A percentile compares a stretch with the other conserved stretches of the same genome.
Conservation (phyloP, 2,113 vertebrate genomes). For the Rutilus rutilus region DNA sequence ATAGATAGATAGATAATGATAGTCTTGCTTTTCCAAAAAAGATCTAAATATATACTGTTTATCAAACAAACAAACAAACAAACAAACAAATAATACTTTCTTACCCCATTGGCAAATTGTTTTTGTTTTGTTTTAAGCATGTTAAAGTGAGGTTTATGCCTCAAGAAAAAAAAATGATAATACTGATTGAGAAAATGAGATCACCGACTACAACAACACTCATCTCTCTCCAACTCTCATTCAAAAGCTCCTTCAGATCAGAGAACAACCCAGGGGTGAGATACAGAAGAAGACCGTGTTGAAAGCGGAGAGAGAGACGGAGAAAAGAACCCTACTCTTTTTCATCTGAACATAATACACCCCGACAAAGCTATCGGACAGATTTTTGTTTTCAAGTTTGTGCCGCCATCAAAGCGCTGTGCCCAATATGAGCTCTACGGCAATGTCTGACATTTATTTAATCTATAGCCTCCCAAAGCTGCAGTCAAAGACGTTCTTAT, state of each 20-base stretch:
- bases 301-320: slow-evolving; percentile 39
- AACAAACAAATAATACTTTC: too few species aligned
- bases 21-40: too few species aligned
- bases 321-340: slow-evolving; percentile 41
- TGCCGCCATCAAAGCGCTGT: slow-evolving; percentile 58
- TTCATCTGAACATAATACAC: slow-evolving; percentile 59
- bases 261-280: not conserved
- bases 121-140: not conserved
- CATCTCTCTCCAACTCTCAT: slow-evolving; percentile 10
- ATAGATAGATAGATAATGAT: too few species aligned
- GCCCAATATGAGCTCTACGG: slow-evolving; percentile 46
- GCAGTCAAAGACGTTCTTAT: slow-evolving; percentile 62
- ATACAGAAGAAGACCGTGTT: not conserved
- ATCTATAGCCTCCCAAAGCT: slow-evolving; percentile 60
- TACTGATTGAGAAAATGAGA: not conserved
- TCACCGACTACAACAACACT: not conserved
- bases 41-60: too few species aligned
- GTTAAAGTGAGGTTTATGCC: not conserved
- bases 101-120: too few species aligned
- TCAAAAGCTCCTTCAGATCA: slow-evolving; percentile 18
- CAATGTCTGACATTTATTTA: slow-evolving; percentile 63
- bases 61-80: too few species aligned
- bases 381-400: slow-evolving; percentile 56
- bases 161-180: not conserved
- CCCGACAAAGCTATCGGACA: slow-evolving; percentile 59